Base-by-base conservation (phyloP, 2,888 invertebrate species). In the Danaus chrysippus region DNA sequence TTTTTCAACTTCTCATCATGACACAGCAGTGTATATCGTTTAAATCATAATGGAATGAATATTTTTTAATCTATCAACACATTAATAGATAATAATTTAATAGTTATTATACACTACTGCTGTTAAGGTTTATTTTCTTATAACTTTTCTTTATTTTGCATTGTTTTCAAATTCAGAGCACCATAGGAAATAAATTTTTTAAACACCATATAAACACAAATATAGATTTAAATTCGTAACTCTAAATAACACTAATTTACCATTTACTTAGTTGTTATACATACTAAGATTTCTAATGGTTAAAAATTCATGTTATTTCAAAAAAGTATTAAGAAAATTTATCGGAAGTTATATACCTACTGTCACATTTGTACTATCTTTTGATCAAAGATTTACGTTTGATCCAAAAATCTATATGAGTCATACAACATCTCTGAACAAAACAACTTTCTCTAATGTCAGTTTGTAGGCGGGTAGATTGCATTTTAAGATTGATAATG, bases 391-490 rank as follows among this genome's bases (percentile, higher is more conserved):
- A 85, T 85, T 83, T 86, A 85, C 76, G 76, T 71, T 75, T 73
- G 71, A 75, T 78, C 81, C 79, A 75, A 79, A 84, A 83, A 83
- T 78, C 79, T 75, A 70, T 76, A 78, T 86, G 82, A 86, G 81
- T 83, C 82, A 84, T 84, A 74, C 76, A 83, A 83, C 84, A 84
- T 80, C 80, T 81, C 81, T 79, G 81, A 79, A 82, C 82, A 84
- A 85, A 84, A 81, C 81, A 79, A 79, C 77, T 78, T 81, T 79
- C 79, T 78, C 66, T 76, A 75, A 76, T 77, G 81, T 77, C 75
- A 75, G 63, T 54, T 58, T 66, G 70, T 70, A 70, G 71, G 71
- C 71, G 68, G 66, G 65, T 68, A 70, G 68, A 69, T 70, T 68
- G 76, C 64, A 56, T 58, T 42, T 55, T 59, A 53, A 41, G 58